Percentiles rank a stretch among this genome's conserved stretches.
Conservation (phyloP, 2,113 vertebrate species). For the Oncorhynchus keta region DNA sequence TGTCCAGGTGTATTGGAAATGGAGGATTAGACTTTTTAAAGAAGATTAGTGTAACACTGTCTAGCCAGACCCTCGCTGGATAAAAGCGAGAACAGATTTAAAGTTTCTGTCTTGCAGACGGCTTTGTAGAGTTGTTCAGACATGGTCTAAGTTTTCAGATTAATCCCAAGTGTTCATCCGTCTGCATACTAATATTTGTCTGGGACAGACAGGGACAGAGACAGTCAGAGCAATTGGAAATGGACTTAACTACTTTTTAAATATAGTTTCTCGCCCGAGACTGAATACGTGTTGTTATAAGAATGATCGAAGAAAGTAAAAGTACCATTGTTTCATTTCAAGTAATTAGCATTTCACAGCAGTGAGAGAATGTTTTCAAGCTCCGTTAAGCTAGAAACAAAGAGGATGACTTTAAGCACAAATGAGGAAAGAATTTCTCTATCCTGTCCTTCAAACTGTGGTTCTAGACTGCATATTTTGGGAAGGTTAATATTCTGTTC, state of each 20-base stretch:
- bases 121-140: conserved; percentile 55
- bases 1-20: conserved; percentile 36
- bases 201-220: conserved; percentile 2
- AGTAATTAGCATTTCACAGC: conserved; percentile 15
- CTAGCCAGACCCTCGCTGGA: conserved; percentile 27
- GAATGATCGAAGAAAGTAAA: neutral
- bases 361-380: conserved; percentile 20
- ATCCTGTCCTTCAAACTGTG: neutral
- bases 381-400: conserved; percentile 3
- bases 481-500: too few species aligned
- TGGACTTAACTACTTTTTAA: conserved; percentile 19
- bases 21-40: conserved; percentile 25
- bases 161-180: conserved; percentile 44
- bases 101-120: conserved; percentile 47
- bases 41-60: conserved; percentile 24
- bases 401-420: neutral
- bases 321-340: conserved; percentile 18
- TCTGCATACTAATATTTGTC: conserved; percentile 48
- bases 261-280: neutral
- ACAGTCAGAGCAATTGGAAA: conserved; percentile 14
- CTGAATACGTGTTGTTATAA: conserved; percentile 17
- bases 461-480: neutral
- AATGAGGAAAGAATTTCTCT: neutral
- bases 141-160: conserved; percentile 45
- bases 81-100: conserved; percentile 35